Percentiles rank a stretch among this genome's conserved stretches.
Conservation (phyloP, 2,797 vertebrate genomes). For the Neomorphus geoffroyi region DNA sequence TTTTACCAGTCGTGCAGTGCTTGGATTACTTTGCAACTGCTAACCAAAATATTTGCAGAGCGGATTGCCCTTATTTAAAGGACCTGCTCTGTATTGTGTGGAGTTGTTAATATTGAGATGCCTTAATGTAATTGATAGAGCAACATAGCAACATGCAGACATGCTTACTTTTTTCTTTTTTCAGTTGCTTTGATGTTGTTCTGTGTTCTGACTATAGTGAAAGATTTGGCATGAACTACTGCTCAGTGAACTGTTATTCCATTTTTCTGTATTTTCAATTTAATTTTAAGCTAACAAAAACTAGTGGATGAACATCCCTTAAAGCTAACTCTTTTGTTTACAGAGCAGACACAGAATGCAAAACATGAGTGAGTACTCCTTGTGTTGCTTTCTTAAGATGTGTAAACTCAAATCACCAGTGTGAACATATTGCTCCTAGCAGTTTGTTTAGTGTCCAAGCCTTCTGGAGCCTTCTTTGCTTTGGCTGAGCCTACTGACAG, state of each 20-base stretch:
- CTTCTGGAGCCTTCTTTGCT: background rate
- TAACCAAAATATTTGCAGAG: slow-evolving; percentile 33
- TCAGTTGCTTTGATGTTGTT: background rate
- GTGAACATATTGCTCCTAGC: background rate
- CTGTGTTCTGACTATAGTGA: background rate
- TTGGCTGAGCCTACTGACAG: background rate
- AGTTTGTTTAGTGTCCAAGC: background rate
- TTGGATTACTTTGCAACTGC: slow-evolving; percentile 10
- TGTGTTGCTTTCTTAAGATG: background rate
- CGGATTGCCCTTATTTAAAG: background rate
- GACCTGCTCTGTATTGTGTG: background rate
- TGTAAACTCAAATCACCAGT: background rate
- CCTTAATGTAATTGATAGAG: background rate
- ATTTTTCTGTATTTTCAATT: background rate
- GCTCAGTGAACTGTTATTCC: background rate
- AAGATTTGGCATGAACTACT: background rate
- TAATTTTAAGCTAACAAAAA: background rate
- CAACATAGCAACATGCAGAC: background rate
- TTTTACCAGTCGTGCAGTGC: background rate
- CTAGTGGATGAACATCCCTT: background rate
- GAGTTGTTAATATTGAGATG: background rate
- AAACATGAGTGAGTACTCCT: background rate
- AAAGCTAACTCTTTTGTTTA: background rate
- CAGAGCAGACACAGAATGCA: background rate
- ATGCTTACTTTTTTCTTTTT: background rate